phyloP scores from a whole-genome alignment of 2,797 vertebrate genomes.

The Phrynocephalus forsythii region DNA sequence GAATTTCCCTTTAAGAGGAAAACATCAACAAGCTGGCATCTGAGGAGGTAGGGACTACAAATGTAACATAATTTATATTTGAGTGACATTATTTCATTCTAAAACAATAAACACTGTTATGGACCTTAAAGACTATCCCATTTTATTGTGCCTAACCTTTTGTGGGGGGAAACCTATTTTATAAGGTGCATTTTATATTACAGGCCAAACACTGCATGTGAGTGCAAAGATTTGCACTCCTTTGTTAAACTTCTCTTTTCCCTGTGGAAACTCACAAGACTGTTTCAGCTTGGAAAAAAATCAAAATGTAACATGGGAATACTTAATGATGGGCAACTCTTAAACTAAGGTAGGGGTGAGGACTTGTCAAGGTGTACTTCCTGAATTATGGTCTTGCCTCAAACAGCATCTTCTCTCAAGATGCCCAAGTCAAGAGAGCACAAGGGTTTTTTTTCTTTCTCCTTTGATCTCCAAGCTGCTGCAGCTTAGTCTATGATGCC shows the following conservation, averaged over 20 bases:
- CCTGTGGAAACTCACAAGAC: not conserved
- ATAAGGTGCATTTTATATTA: not conserved
- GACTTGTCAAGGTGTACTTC: not conserved
- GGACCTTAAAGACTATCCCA: not conserved
- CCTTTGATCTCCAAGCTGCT: not conserved
- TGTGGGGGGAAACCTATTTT: not conserved
- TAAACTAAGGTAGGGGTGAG: too few relatives aligned
- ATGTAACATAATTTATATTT: too few relatives aligned
- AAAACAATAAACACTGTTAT: not conserved
- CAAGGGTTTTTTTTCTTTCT: not conserved
- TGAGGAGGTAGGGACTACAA: too few relatives aligned
- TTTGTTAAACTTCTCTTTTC: not conserved
- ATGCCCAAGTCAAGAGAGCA: not conserved
- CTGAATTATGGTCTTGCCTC: not conserved
- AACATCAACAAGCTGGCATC: not conserved
- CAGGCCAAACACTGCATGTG: too few relatives aligned
- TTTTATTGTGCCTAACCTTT: not conserved
- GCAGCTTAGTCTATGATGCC: not conserved
- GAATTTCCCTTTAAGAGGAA: not conserved
- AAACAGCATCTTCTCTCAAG: not conserved
- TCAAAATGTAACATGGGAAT: too few relatives aligned
- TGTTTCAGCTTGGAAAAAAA: too few relatives aligned
- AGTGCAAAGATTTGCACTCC: too few relatives aligned
- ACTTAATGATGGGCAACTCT: too few relatives aligned
- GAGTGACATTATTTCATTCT: not conserved